Percentiles rank a stretch among this genome's conserved stretches.
phyloP scores from a whole-genome alignment of 2,113 vertebrate genomes.

The Eulemur macaco region DNA sequence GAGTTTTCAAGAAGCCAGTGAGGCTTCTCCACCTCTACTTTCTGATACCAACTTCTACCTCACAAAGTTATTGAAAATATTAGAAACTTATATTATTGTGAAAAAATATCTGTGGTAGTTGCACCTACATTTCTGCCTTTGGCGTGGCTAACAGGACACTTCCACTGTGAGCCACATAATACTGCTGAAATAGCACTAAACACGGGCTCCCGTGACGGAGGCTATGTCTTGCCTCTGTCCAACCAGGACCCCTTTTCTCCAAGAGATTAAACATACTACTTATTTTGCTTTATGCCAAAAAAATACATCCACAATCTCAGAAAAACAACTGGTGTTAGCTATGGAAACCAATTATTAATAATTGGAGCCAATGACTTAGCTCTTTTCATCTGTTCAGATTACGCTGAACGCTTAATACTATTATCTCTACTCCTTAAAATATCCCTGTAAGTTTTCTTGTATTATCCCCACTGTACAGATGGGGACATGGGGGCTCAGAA shows the following conservation, averaged over 20 bases:
- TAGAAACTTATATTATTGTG: not conserved
- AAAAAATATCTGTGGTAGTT: not conserved
- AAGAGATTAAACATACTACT: not conserved
- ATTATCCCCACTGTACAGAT: not conserved
- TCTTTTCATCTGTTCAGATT: constrained; percentile 11
- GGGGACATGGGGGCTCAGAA: not conserved
- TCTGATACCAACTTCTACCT: not conserved
- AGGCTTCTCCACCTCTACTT: not conserved
- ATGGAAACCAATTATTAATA: not conserved
- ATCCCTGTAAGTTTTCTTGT: not conserved
- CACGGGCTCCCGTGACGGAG: not conserved
- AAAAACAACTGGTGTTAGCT: constrained; percentile 12
- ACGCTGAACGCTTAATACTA: not conserved
- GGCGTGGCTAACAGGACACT: not conserved
- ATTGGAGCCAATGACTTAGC: not conserved
- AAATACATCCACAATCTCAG: not conserved
- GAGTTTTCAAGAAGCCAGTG: not conserved
- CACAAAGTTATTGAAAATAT: not conserved
- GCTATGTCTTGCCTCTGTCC: not conserved
- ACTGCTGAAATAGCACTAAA: not conserved
- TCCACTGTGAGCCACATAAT: not conserved
- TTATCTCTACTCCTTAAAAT: not conserved
- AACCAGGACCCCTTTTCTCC: not conserved
- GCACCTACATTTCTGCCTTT: not conserved
- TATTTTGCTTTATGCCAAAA: not conserved